Conservation (phyloP, 2,797 vertebrate genomes). For the Oryzias sinensis region DNA sequence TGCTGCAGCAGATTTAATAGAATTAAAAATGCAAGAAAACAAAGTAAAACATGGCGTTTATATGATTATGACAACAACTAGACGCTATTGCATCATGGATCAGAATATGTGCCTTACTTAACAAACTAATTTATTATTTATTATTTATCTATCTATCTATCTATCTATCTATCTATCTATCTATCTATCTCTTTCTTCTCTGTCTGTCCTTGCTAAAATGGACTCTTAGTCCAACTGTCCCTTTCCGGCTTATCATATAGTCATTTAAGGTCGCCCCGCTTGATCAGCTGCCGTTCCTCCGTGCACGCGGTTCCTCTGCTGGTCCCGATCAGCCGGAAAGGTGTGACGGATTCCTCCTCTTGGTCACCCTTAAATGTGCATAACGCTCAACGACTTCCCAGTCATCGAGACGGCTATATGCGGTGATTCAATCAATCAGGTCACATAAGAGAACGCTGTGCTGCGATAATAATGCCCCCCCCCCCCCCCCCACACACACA, state of each 20-base stretch:
- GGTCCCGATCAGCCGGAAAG: constrained; percentile 6
- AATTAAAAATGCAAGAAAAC: too few species aligned
- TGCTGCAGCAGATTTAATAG: too few species aligned
- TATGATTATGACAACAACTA: too few species aligned
- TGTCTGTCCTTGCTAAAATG: constrained; percentile 44
- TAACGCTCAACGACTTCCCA: constrained; percentile 50
- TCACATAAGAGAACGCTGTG: constrained; percentile 35
- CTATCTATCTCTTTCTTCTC: constrained; percentile 26
- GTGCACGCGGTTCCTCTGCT: constrained; percentile 10
- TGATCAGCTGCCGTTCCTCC: constrained; percentile 45
- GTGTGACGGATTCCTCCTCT: constrained; percentile 27
- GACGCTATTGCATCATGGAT: too few species aligned
- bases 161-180: constrained; percentile 4
- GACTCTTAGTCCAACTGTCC: constrained; percentile 49
- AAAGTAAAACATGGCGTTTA: too few species aligned
- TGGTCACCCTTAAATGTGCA: constrained; percentile 61
- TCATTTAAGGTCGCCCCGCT: constrained; percentile 59
- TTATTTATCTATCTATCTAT: neutral
- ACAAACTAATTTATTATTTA: too few species aligned
- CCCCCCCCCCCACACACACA: neutral
- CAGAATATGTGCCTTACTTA: too few species aligned
- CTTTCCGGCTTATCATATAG: constrained; percentile 54
- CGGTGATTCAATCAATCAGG: constrained; percentile 64
- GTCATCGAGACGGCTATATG: constrained; percentile 54
- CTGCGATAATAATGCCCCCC: constrained; percentile 2